Evolutionary conservation across 2,797 vertebrate species (phyloP).

Genomic region (Scolopax rusticola): DNA sequence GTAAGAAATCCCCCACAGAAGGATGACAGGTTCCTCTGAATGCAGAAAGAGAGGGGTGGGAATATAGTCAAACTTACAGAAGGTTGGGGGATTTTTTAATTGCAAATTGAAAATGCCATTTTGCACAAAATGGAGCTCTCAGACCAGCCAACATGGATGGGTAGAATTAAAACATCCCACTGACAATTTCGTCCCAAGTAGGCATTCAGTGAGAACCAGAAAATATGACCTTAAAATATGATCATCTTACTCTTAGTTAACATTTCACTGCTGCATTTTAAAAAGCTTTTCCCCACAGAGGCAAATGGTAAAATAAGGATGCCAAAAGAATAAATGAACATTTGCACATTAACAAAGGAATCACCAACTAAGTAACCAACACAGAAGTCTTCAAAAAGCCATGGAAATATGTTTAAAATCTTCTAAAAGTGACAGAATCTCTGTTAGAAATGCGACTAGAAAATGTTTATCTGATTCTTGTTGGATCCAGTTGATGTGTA

Average conservation of each 20-base stretch:
- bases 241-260: conserved; percentile 45
- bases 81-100: conserved; percentile 34
- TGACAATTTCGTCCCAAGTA: conserved; percentile 11
- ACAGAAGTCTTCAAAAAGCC: not conserved
- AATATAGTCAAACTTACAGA: conserved; percentile 41
- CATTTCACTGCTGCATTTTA: conserved; percentile 53
- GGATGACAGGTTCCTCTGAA: conserved; percentile 15
- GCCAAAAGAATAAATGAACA: conserved; percentile 33
- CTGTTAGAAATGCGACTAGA: not conserved
- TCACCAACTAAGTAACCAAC: conserved; percentile 5
- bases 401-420: not conserved
- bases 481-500: not conserved
- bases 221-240: conserved; percentile 35
- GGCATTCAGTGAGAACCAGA: not conserved
- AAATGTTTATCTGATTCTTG: not conserved
- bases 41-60: conserved; percentile 11
- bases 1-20: conserved; percentile 5
- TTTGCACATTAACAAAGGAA: conserved; percentile 17
- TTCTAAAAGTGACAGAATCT: not conserved
- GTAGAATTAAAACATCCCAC: conserved; percentile 32
- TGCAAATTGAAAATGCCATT: conserved; percentile 48
- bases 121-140: not conserved
- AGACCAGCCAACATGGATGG: not conserved
- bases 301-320: conserved; percentile 37
- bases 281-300: conserved; percentile 38